phyloP scores from a whole-genome alignment of 2,113 vertebrate species.

The Corythornis madagascariensis region DNA sequence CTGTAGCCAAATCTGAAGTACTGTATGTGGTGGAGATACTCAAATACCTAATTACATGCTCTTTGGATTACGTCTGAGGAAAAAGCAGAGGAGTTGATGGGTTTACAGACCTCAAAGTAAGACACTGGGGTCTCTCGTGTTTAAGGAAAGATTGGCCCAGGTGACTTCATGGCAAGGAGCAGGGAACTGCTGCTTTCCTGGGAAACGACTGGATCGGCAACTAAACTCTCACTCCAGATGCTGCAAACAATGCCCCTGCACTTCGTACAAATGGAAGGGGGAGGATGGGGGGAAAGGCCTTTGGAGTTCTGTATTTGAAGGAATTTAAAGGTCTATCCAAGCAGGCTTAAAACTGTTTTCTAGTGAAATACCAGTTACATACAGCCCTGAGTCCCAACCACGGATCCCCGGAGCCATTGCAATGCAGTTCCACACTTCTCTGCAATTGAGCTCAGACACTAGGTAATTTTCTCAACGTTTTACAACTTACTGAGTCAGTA shows the following conservation, averaged over 20 bases:
- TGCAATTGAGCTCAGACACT: background rate
- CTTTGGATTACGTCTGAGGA: background rate
- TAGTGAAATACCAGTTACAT: constrained; percentile 20
- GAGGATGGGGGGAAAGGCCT: background rate
- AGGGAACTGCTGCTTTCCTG: background rate
- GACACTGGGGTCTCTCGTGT: background rate
- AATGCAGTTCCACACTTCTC: background rate
- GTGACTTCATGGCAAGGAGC: background rate
- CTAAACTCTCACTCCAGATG: background rate
- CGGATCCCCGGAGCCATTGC: background rate
- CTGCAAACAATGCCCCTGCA: background rate
- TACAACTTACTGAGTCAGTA: background rate
- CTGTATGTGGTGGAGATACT: background rate
- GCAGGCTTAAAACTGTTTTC: background rate
- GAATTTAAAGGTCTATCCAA: background rate
- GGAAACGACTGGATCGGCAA: background rate
- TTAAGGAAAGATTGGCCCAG: background rate
- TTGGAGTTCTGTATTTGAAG: background rate
- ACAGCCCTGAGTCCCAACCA: background rate
- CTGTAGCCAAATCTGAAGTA: background rate
- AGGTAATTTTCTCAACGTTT: background rate
- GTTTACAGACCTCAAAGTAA: background rate
- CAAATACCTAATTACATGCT: background rate
- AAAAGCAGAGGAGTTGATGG: background rate
- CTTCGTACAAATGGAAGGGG: background rate